Evolutionary conservation across 2,888 invertebrate genomes (phyloP).

Genomic region (Protonemura montana): DNA sequence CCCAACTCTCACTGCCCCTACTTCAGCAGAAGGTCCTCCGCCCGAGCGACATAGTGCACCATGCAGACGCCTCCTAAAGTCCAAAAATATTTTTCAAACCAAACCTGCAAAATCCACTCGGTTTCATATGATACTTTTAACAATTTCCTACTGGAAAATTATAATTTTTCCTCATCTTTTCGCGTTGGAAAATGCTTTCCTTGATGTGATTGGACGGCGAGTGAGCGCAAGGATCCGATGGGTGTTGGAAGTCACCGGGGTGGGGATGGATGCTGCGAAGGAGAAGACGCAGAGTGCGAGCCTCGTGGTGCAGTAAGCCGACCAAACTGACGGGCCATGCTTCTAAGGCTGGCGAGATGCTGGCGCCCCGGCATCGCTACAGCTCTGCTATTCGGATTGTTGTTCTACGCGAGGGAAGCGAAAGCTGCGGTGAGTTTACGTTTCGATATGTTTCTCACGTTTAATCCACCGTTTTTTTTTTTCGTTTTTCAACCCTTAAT

Average conservation of each 20-base stretch:
- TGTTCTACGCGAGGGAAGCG: conserved; percentile 25
- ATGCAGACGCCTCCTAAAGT: not conserved
- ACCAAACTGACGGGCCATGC: conserved; percentile 38
- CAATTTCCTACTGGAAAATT: not conserved
- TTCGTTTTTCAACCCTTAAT: not conserved
- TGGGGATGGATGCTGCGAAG: conserved; percentile 36
- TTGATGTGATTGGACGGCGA: conserved; percentile 9
- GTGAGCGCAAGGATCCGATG: not conserved
- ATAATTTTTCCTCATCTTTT: not conserved
- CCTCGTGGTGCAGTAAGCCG: conserved; percentile 38
- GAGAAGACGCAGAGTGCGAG: conserved; percentile 24
- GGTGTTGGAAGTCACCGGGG: not conserved
- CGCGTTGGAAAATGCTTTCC: not conserved
- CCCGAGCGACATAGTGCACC: not conserved
- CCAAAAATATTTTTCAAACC: not conserved
- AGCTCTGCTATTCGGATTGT: not conserved
- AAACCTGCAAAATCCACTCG: not conserved
- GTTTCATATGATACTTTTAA: not conserved
- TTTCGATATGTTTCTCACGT: not conserved
- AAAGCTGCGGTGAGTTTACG: conserved; percentile 31
- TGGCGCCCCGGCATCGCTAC: conserved; percentile 21
- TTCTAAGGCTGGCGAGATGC: conserved; percentile 30
- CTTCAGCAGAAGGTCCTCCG: not conserved
- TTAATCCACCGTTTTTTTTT: not conserved
- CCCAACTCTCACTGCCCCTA: conserved; percentile 17